These are phyloP conservation scores for Thereva unica DNA, from an alignment of 2,888 invertebrate genomes.

Conservation along the genomic window DNA sequence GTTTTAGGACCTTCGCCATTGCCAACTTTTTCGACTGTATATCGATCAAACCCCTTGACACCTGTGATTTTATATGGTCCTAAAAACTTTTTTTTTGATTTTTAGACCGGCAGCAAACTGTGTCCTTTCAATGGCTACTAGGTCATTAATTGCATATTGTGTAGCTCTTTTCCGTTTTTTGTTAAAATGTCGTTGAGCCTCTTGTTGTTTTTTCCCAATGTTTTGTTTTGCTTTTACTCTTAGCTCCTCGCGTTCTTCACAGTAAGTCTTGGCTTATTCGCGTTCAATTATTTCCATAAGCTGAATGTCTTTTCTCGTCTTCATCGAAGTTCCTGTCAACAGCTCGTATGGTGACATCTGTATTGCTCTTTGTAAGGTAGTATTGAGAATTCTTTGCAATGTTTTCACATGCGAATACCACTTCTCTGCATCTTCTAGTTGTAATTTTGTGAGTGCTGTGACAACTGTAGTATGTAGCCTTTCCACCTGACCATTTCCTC, in stretches of 20 bases:
- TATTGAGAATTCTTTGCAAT: slow-evolving; percentile 42
- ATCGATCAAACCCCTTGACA: not conserved
- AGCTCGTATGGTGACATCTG: not conserved
- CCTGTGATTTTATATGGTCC: slow-evolving; percentile 1
- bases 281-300: slow-evolving; percentile 16
- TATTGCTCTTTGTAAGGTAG: not conserved
- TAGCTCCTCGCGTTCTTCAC: slow-evolving; percentile 18
- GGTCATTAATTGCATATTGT: not conserved
- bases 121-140: not conserved
- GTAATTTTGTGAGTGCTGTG: slow-evolving; percentile 35
- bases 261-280: not conserved
- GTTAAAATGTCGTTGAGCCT: slow-evolving; percentile 22
- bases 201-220: slow-evolving; percentile 15
- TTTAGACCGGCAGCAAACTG: slow-evolving; percentile 1
- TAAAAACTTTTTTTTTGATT: not conserved
- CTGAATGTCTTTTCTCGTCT: slow-evolving; percentile 1
- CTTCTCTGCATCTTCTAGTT: slow-evolving; percentile 41
- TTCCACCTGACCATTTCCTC: slow-evolving; percentile 42
- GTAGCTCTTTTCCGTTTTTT: slow-evolving; percentile 13
- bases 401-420: slow-evolving; percentile 46
- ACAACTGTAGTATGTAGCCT: slow-evolving; percentile 36
- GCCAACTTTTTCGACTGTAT: slow-evolving; percentile 2
- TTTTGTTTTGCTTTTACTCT: slow-evolving; percentile 1
- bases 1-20: not conserved
- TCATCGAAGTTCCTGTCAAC: slow-evolving; percentile 12